phyloP scores from a whole-genome alignment of 1,140 invertebrate species.

The Harlomillsia oculata region DNA sequence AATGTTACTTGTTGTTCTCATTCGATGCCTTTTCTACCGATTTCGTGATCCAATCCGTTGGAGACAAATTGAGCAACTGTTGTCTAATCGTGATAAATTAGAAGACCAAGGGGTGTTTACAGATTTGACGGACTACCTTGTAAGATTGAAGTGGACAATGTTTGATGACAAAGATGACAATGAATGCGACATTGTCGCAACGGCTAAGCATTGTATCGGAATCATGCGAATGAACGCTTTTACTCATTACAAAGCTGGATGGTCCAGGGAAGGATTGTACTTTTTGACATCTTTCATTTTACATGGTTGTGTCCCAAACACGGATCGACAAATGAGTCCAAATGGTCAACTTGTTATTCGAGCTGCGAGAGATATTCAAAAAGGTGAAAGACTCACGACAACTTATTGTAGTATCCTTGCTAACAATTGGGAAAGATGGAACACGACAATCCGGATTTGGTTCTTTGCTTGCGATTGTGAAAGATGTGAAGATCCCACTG shows the following conservation, averaged over 20 bases:
- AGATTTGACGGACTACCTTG: constrained; percentile 4
- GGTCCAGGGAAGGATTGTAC: constrained; percentile 49
- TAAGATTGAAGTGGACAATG: constrained; percentile 6
- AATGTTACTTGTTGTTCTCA: constrained; percentile 14
- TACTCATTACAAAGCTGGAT: constrained; percentile 7
- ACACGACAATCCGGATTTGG: constrained; percentile 59
- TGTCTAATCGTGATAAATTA: constrained; percentile 21
- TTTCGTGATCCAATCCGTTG: constrained; percentile 14
- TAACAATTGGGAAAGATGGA: constrained; percentile 55
- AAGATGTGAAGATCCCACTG: constrained; percentile 60
- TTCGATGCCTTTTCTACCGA: constrained; percentile 16
- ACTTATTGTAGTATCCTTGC: constrained; percentile 62
- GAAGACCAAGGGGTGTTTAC: constrained; percentile 9
- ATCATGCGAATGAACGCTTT: constrained; percentile 30
- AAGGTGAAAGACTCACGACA: constrained; percentile 58
- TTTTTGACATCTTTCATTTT: constrained; percentile 61
- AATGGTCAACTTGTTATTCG: constrained; percentile 51
- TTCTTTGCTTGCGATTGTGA: constrained; percentile 61
- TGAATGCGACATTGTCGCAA: background rate
- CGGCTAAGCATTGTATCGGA: constrained; percentile 20
- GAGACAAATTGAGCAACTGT: constrained; percentile 22
- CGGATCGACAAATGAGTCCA: constrained; percentile 46
- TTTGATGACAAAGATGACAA: constrained; percentile 2
- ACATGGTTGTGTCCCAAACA: constrained; percentile 65
- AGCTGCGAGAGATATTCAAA: constrained; percentile 51